Base-by-base conservation (phyloP, 2,113 vertebrate genomes). In the Emydocephalus ijimae region DNA sequence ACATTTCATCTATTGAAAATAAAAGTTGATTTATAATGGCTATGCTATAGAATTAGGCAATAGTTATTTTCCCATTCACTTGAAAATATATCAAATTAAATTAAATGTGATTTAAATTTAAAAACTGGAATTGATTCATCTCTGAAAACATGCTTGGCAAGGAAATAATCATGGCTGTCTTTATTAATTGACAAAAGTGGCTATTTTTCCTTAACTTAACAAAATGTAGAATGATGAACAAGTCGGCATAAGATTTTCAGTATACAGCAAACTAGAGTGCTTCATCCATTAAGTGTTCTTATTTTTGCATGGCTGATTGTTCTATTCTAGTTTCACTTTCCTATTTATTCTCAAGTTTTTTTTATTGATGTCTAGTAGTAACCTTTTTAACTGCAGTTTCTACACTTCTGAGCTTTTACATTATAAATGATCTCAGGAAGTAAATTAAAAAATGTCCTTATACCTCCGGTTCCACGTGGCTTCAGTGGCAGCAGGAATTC, bases 281-380 rank as follows among this genome's bases (percentile, higher is more conserved):
- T 88, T 92, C 59, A 88, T 74, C 91, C 87, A 88, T 88, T 34
- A 74, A 92, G 86, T 88, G 11, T 50, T 88, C 50, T 88, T 50
- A 69, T 69, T 74, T 15, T 11, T 74, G 23, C 55, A 92, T 45
- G 34, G 15, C 88, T 11, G 29, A 54, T 74, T 74, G 86, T 92
- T 74, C 29, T 92, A 23, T 55, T 52, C 20, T 18, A 48, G 48
- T 64, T 92, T 92, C 18, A 69, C 45, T 26, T 61, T 91, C 56
- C 56, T 39, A 59, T 45, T n/a, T 8, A 9, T 57, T 54, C 34
- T 86, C 5, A 12, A 23, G 48, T 2, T 59, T 24, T 39, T 39
- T 87, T 91, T 34, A 54, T 64, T 50, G 59, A 48, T 50, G 57
- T 61, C 34, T 57, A 87, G 29, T 52, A 64, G 57, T 88, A 92